phyloP scores from a whole-genome alignment of 2,888 invertebrate genomes.

The Alviniconcha strummeri region DNA sequence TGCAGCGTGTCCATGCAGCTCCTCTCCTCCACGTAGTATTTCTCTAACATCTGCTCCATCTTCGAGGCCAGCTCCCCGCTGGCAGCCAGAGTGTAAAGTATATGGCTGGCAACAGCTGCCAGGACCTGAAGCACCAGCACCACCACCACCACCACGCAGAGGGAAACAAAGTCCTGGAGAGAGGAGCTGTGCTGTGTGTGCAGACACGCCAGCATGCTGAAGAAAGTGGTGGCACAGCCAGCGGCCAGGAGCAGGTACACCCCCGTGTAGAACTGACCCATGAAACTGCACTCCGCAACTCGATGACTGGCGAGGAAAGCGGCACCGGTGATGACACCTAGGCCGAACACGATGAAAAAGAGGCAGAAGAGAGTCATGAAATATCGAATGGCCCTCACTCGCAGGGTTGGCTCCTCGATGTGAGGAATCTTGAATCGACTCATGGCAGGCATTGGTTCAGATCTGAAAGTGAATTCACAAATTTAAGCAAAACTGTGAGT shows the following conservation, averaged over 20 bases:
- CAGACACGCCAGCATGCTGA: neutral
- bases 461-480: too few species aligned
- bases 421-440: slow-evolving; percentile 25
- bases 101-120: slow-evolving; percentile 1
- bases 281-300: slow-evolving; percentile 11
- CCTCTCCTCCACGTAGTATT: neutral
- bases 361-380: slow-evolving; percentile 28
- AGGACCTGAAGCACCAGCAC: neutral
- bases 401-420: slow-evolving; percentile 24
- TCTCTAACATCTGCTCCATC: neutral
- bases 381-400: slow-evolving; percentile 21
- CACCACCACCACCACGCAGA: neutral
- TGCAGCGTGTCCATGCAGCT: slow-evolving; percentile 2
- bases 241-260: slow-evolving; percentile 26
- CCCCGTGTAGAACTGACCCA: slow-evolving; percentile 11
- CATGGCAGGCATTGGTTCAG: neutral
- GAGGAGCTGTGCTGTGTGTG: neutral
- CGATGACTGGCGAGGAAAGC: slow-evolving; percentile 4
- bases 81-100: neutral
- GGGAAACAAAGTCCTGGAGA: neutral
- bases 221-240: slow-evolving; percentile 14
- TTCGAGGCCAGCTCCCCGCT: neutral
- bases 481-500: too few species aligned
- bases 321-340: neutral
- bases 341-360: slow-evolving; percentile 25